Base-by-base conservation (phyloP, 2,113 vertebrate genomes). In the Panthera leo region DNA sequence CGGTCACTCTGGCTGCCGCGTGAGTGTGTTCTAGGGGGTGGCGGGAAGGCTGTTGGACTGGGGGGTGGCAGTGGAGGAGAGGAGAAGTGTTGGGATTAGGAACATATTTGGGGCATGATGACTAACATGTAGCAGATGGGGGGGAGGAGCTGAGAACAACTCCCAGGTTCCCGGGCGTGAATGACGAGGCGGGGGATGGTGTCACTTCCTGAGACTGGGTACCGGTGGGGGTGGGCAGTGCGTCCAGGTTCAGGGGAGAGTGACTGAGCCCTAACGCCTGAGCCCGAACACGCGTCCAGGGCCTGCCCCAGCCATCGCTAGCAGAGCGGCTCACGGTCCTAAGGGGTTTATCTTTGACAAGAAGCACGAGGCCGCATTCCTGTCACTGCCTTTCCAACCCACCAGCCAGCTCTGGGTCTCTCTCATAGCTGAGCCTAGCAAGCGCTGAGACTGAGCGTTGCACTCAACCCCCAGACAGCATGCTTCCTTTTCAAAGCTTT, bases 271-370 rank as follows among this genome's bases (percentile, higher is more conserved):
- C 19, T 18, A 0, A 16, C 0, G 0, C 27, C 58, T 39, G 23
- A 1, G 4, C 70, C 36, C 29, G 10, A 18, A 25, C 7, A 2
- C 16, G 42, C 15, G 67, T 27, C 23, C 5, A 15, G n/a, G 88
- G 58, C 71, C 78, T 2, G 0, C 51, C n/a, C 39, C 63, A 8
- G 18, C 39, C 6, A 0, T 34, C 5, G 42, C 23, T 0, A 1
- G 58, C 82, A 42, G 53, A 27, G 61, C n/a, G 34, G 36, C 61
- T 19, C 27, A 53, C 25, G 0, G 7, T 11, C 2, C n/a, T 9
- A 1, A 25, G 42, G 14, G 53, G 15, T 10, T 76, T 36, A 19
- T 39, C 58, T 36, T 39, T 4, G 18, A 84, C 16, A 3, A 21
- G 19, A 58, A 53, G 86, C 27, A 55, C n/a, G 34, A 86, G 73